Evolutionary conservation across 2,113 vertebrate genomes (phyloP).

Genomic region (Poecile atricapillus): DNA sequence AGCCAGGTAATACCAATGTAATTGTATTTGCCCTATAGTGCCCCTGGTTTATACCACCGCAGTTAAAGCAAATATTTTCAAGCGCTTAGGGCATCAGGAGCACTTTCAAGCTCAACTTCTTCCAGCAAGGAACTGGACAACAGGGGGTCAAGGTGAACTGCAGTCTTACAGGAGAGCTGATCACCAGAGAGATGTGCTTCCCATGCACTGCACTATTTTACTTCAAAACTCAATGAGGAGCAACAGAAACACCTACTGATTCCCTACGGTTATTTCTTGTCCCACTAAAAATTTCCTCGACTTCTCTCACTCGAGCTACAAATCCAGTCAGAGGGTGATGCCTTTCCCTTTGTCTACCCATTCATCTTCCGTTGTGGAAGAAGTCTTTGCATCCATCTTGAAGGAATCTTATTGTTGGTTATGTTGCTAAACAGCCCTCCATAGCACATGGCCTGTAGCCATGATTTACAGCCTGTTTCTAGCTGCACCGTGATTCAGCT

Average conservation of each 20-base stretch:
- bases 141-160: rapidly evolving
- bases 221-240: neutral
- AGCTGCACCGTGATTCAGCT: constrained; percentile 26
- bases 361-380: neutral
- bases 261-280: neutral
- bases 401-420: constrained; percentile 32
- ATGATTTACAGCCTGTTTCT: constrained; percentile 57
- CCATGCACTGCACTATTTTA: neutral
- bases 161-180: neutral
- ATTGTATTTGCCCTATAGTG: neutral
- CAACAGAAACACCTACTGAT: neutral
- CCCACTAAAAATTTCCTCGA: neutral
- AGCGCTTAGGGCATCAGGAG: neutral
- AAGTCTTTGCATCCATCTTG: constrained; percentile 43
- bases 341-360: neutral
- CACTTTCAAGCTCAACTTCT: neutral
- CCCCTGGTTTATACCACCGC: neutral
- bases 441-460: neutral
- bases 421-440: neutral
- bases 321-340: neutral
- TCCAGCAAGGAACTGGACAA: neutral
- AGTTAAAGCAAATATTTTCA: neutral
- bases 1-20: neutral
- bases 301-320: neutral
- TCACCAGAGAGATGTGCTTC: neutral